phyloP scores from a whole-genome alignment of 2,797 vertebrate species.

The Cossypha caffra region DNA sequence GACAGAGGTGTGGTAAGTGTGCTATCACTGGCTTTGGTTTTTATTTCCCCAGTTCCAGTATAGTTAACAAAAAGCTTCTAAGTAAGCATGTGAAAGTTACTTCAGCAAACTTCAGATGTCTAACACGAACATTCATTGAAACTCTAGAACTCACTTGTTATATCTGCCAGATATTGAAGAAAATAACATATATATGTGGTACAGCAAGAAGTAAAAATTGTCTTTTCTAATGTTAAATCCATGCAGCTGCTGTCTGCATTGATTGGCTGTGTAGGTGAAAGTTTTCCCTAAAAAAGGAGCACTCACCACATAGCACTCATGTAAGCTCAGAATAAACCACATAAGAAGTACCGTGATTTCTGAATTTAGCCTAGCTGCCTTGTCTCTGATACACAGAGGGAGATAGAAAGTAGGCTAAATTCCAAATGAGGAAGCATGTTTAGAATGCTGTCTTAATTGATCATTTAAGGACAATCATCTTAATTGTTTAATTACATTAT shows the following conservation, averaged over 20 bases:
- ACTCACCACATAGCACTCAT: not conserved
- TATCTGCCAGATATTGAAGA: not conserved
- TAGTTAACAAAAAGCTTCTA: not conserved
- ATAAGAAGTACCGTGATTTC: not conserved
- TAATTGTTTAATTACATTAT: constrained; percentile 69
- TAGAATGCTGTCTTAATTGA: constrained; percentile 66
- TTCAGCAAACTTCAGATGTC: not conserved
- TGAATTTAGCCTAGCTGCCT: constrained; percentile 21
- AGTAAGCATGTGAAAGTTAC: not conserved
- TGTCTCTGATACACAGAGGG: not conserved
- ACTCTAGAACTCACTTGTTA: not conserved
- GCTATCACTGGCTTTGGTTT: not conserved
- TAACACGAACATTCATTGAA: not conserved
- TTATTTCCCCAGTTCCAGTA: not conserved
- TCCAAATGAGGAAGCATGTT: constrained; percentile 51
- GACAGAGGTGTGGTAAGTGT: not conserved
- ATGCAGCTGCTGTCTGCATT: not conserved
- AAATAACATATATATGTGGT: not conserved
- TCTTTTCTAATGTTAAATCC: not conserved
- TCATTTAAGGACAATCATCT: constrained; percentile 60
- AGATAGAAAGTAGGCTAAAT: constrained; percentile 44
- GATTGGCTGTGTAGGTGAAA: not conserved
- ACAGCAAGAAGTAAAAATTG: not conserved
- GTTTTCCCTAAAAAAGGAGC: not conserved
- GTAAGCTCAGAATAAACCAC: not conserved